phyloP scores from a whole-genome alignment of 2,888 invertebrate species.

The Patella caerulea region DNA sequence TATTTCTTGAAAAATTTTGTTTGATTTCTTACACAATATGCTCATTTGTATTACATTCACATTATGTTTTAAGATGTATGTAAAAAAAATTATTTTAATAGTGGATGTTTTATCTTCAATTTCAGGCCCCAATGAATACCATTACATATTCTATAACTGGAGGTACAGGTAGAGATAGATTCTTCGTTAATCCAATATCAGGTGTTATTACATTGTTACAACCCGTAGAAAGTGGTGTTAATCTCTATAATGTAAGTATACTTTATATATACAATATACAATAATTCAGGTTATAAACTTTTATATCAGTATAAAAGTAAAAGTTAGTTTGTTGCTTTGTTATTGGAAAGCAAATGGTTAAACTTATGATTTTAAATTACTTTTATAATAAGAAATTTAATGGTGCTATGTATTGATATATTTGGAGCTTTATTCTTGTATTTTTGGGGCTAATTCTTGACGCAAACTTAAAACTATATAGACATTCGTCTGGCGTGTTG shows the following conservation, averaged over 20 bases:
- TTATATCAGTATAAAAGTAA: background rate
- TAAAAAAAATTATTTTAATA: background rate
- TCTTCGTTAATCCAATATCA: constrained; percentile 20
- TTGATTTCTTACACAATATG: no score
- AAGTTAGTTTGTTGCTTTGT: background rate
- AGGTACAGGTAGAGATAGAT: background rate
- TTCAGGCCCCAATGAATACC: constrained; percentile 18
- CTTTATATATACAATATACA: background rate
- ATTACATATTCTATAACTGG: background rate
- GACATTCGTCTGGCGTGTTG: no score
- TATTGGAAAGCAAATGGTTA: background rate
- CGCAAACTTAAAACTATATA: no score
- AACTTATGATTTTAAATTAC: background rate
- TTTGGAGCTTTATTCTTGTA: background rate
- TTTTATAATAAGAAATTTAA: background rate
- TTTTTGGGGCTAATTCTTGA: no score
- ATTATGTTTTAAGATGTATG: no score
- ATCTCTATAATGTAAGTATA: constrained; percentile 35
- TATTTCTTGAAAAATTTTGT: no score
- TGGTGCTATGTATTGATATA: background rate
- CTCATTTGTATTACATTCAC: no score
- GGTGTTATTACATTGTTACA: constrained; percentile 28
- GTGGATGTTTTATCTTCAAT: background rate
- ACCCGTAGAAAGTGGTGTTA: constrained; percentile 23
- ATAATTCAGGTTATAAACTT: background rate